phyloP scores from a whole-genome alignment of 1,140 invertebrate species.

The Drosophila dunni region DNA sequence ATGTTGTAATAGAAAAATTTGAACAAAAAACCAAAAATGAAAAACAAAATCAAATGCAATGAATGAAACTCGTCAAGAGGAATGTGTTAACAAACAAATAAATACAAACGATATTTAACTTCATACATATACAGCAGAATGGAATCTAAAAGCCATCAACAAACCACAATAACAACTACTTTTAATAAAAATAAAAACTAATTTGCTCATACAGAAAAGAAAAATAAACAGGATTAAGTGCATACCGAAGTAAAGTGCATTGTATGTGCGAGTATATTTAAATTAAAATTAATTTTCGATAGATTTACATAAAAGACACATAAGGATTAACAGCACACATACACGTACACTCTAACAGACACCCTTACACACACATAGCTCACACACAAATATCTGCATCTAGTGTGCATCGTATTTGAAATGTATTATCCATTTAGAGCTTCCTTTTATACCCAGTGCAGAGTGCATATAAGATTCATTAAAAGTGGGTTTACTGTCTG shows the following conservation, averaged over 20 bases:
- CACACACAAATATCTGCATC: constrained; percentile 6
- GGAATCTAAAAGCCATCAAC: constrained; percentile 35
- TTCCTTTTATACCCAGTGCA: constrained; percentile 9
- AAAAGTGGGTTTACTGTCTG: not conserved
- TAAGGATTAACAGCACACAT: constrained; percentile 15
- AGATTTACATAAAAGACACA: constrained; percentile 70
- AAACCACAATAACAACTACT: constrained; percentile 25
- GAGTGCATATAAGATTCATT: not conserved
- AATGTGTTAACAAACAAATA: constrained; percentile 80
- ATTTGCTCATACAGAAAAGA: constrained; percentile 16
- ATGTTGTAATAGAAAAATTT: constrained; percentile 41
- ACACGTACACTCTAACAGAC: constrained; percentile 5
- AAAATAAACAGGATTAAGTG: not conserved
- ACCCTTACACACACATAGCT: constrained; percentile 12
- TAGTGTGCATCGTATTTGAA: constrained; percentile 19
- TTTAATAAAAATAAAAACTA: constrained; percentile 24
- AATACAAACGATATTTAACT: constrained; percentile 66
- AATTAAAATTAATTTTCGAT: constrained; percentile 74
- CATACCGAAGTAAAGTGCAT: constrained; percentile 10
- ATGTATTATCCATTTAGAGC: not conserved
- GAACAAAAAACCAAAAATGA: constrained; percentile 40
- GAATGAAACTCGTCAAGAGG: constrained; percentile 81
- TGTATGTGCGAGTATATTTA: constrained; percentile 42
- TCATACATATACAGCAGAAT: constrained; percentile 43
- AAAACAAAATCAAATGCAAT: constrained; percentile 58